Evolutionary conservation across 64 coral and sea anemone species (phyloP).

Genomic region (Platygyra sinensis): DNA sequence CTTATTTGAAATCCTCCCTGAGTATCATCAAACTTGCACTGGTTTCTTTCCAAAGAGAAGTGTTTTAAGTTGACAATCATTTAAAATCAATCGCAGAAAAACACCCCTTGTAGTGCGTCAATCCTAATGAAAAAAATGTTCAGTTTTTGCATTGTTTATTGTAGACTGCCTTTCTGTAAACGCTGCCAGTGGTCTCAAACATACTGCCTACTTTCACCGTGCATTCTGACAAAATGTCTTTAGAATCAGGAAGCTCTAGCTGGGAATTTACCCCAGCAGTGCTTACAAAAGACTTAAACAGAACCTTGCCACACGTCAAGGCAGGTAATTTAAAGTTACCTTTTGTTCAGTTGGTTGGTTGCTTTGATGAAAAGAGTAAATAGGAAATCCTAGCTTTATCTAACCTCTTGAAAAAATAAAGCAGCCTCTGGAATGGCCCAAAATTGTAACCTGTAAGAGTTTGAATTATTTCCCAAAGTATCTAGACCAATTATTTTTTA

Average conservation of each 20-base stretch:
- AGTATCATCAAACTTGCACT: too few species aligned
- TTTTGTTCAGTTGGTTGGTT: constrained; percentile 1
- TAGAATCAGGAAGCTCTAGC: neutral
- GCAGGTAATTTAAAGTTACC: neutral
- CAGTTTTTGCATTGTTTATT: neutral
- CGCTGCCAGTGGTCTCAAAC: neutral
- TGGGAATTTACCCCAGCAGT: neutral
- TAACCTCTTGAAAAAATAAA: neutral
- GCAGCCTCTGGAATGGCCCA: neutral
- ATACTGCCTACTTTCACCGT: neutral
- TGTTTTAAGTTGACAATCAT: neutral
- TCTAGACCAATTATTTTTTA: neutral
- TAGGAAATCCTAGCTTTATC: too few species aligned
- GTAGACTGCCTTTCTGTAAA: neutral
- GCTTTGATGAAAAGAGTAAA: neutral
- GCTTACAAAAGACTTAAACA: neutral
- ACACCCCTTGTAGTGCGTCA: neutral
- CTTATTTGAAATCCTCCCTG: too few species aligned
- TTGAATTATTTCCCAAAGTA: neutral
- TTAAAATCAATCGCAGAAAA: neutral
- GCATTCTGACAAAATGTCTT: neutral
- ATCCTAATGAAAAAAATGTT: neutral
- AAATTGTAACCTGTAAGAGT: neutral
- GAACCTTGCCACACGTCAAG: neutral
- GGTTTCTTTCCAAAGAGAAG: neutral